Percentiles rank a stretch among this genome's conserved stretches.
Evolutionary conservation across 2,797 vertebrate genomes (phyloP).

Genomic region (Pseudotriccus pelzelni): DNA sequence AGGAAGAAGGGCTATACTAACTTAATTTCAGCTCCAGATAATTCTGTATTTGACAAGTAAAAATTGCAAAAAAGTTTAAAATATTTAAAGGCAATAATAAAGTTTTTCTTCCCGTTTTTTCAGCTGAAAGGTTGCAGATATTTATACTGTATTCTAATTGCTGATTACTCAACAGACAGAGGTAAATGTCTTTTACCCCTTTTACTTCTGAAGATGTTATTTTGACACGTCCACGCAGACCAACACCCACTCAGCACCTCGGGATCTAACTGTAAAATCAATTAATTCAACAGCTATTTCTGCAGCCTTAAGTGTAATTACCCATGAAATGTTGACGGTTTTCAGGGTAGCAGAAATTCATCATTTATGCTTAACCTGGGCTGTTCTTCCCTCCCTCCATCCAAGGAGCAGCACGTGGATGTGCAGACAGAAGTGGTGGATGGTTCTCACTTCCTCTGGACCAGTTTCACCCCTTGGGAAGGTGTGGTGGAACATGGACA

Average conservation of each 20-base stretch:
- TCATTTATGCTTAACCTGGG: not conserved
- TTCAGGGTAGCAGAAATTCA: not conserved
- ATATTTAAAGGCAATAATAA: not conserved
- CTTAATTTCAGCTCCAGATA: not conserved
- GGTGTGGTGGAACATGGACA: not conserved
- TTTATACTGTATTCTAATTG: not conserved
- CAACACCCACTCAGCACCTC: not conserved
- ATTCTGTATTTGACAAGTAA: not conserved
- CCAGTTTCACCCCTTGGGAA: not conserved
- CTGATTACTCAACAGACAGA: not conserved
- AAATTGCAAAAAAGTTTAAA: not conserved
- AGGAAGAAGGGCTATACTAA: not conserved
- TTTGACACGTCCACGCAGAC: not conserved
- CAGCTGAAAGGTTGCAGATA: not conserved
- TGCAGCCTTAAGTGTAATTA: slow-evolving; percentile 4
- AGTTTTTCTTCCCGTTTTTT: not conserved
- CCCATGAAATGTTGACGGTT: not conserved
- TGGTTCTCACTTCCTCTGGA: not conserved
- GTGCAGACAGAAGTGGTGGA: not conserved
- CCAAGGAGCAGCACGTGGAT: not conserved
- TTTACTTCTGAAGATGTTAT: not conserved
- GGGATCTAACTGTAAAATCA: slow-evolving; percentile 15
- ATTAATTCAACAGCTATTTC: slow-evolving; percentile 30
- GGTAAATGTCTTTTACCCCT: not conserved
- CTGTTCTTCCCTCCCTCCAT: not conserved